A percentile compares a stretch with the other conserved stretches of the same genome.
Evolutionary conservation across 2,888 invertebrate genomes (phyloP).

Genomic region (Clunio marinus): DNA sequence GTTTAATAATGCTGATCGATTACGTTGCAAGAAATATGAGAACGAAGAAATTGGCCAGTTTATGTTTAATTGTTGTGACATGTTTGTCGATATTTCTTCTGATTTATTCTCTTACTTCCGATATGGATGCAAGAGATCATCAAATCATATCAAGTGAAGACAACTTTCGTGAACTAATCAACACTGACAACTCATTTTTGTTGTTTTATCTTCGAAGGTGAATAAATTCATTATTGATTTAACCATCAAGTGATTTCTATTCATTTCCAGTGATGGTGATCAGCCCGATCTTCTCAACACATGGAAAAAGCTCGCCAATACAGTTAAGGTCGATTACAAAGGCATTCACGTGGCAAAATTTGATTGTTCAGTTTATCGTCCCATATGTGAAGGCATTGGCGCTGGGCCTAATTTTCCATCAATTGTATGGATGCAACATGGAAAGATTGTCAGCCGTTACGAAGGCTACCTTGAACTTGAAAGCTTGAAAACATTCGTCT

Average conservation of each 20-base stretch:
- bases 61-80: neutral
- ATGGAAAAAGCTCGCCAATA: constrained; percentile 1
- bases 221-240: neutral
- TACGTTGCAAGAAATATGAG: too few relatives aligned
- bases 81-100: neutral
- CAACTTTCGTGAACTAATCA: neutral
- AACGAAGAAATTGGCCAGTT: too few relatives aligned
- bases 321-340: neutral
- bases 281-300: neutral
- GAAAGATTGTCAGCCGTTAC: neutral
- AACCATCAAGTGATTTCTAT: neutral
- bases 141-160: neutral
- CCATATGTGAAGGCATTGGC: neutral
- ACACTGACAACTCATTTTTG: neutral
- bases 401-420: constrained; percentile 8
- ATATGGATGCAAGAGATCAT: neutral
- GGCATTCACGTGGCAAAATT: constrained; percentile 1
- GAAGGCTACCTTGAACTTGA: neutral
- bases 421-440: constrained; percentile 23
- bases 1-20: too few relatives aligned
- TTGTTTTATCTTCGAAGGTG: constrained; percentile 2
- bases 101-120: neutral
- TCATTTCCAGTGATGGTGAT: neutral
- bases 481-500: neutral
- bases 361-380: constrained; percentile 25